Evolutionary conservation across 2,113 vertebrate genomes (phyloP), one percentile per base, ranked within the genome.

Genomic region (Sprattus sprattus): DNA sequence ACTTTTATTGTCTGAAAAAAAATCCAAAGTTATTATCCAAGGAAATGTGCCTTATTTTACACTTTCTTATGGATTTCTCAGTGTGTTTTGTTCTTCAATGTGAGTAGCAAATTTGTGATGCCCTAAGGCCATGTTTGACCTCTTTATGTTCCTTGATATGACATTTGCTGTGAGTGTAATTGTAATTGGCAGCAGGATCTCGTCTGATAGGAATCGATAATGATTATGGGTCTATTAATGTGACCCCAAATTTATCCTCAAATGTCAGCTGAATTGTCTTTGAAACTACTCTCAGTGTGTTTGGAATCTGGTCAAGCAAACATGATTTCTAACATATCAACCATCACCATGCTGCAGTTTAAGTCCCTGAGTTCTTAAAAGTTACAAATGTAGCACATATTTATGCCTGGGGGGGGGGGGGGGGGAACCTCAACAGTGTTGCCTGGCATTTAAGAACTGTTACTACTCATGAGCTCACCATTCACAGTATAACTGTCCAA

Each of bases 71-170:
- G 45, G 18, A 46, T 45, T 20, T 8, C 15, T 71, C 8, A 49
- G 95, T 96, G 95, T 96, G 95, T 96, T 96, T 96, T 71, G 25
- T 71, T 71, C 64, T 64, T 64, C n/a, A 8, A 39, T 64, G 4
- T 57, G 54, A 57, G 54, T 57, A 57, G 54, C 54, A 57, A 15
- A 4, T 96, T 95, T 96, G 95, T 96, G 93, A 90, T 94, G 81
- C 64, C 82, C 54, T 22, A 50, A 75, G 81, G 75, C 39, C 82
- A 82, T 47, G 32, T 46, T 88, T 85, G 32, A 78, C 90, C 94
- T 92, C 94, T 91, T 91, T 90, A 92, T 92, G 90, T 87, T 92
- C 85, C 93, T 89, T 75, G 89, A n/a, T 50, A 45, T 81, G 45
- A 87, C 8, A 60, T 90, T 81, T 83, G 39, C 25, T 49, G 28